A percentile compares a stretch with the other conserved stretches of the same genome.
phyloP scores from a whole-genome alignment of 2,797 vertebrate genomes.

The Phylloscopus collybita region DNA sequence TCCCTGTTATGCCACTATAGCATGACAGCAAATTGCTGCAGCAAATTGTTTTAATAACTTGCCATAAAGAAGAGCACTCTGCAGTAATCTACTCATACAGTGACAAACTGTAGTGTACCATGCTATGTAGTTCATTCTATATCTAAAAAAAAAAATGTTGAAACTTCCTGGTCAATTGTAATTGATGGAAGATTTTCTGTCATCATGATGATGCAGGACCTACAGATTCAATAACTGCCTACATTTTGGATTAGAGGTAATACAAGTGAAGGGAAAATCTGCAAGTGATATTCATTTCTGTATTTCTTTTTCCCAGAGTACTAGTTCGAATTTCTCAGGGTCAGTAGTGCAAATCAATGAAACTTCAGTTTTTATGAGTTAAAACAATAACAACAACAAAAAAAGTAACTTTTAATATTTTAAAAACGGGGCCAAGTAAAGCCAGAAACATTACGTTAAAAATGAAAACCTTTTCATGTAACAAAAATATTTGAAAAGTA shows the following conservation, averaged over 20 bases:
- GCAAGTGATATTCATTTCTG: neutral
- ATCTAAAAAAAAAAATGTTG: neutral
- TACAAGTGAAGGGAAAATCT: neutral
- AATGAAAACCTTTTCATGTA: neutral
- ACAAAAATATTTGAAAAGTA: neutral
- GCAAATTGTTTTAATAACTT: constrained; percentile 20
- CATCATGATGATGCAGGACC: neutral
- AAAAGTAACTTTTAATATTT: neutral
- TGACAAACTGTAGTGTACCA: neutral
- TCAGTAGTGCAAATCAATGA: neutral
- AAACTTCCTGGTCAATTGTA: neutral
- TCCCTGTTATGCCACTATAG: neutral
- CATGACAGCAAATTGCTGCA: neutral
- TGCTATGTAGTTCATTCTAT: neutral
- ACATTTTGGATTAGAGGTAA: neutral
- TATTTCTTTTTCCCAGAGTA: neutral
- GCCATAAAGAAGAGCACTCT: neutral
- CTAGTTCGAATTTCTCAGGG: neutral
- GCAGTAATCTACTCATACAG: neutral
- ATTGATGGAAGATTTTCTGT: neutral
- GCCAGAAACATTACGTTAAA: neutral
- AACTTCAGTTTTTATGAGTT: neutral
- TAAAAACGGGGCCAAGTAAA: neutral
- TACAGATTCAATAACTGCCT: neutral
- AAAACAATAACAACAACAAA: neutral